These are phyloP conservation scores for Dipodomys merriami DNA, from an alignment of 2,113 vertebrate species.

Conservation along the genomic window DNA sequence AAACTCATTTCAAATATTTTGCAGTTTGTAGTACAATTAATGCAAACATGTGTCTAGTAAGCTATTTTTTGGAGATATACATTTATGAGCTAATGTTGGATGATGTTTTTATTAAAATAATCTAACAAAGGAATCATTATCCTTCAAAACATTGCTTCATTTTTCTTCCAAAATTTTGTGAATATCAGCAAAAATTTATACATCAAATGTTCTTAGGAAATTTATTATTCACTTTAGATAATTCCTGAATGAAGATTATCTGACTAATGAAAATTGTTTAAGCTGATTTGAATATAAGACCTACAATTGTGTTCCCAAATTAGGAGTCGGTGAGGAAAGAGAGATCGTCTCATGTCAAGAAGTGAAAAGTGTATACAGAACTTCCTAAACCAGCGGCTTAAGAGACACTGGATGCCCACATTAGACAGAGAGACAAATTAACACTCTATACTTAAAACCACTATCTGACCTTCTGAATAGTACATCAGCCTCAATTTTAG, in stretches of 20 bases:
- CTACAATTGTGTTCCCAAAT: not conserved
- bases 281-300: not conserved
- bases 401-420: too few species aligned
- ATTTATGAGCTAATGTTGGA: not conserved
- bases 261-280: constrained; percentile 2
- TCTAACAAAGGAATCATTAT: not conserved
- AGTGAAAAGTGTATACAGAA: too few species aligned
- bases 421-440: not conserved
- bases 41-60: not conserved
- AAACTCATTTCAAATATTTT: not conserved
- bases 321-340: not conserved
- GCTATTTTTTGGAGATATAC: not conserved
- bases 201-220: too few species aligned
- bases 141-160: not conserved
- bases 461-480: not conserved
- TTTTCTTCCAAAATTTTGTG: not conserved
- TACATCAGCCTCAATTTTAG: not conserved
- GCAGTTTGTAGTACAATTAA: not conserved
- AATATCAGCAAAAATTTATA: not conserved
- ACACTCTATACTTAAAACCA: not conserved
- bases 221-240: constrained; percentile 24
- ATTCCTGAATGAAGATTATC: not conserved
- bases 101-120: not conserved
- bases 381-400: not conserved
- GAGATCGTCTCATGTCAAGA: not conserved